Base-by-base conservation (phyloP, 2,113 vertebrate species). In the Myrmecobius fasciatus region DNA sequence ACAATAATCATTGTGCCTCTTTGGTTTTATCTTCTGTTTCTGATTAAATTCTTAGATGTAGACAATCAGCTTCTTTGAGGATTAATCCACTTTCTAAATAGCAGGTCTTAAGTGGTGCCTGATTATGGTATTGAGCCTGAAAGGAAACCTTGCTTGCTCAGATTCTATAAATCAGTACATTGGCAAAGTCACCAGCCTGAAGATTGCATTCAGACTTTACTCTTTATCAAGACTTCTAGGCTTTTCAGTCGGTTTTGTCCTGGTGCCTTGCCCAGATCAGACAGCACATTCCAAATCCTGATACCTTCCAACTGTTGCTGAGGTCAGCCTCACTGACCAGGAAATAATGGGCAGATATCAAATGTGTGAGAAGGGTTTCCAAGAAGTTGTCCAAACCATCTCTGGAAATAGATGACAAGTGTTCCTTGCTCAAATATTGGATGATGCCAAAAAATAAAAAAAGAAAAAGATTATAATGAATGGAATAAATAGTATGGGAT, bases 401-500 rank as follows among this genome's bases (percentile, higher is more conserved):
- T 98, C 97, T 98, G 97, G 97, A 98, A 98, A 98, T 90, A 97
- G 96, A 98, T 98, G 98, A 98, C 98, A 98, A 98, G 56, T 96
- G 97, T 97, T 97, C 98, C 97, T 98, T 98, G 97, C 97, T 97
- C 97, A 97, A 98, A 97, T 96, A 96, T 96, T 96, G 97, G 97
- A 98, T 75, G 67, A 20, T 95, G 91, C 91, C 92, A 96, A 91
- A 92, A 92, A 95, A n/a, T 56, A 97, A 47, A 91, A 52, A 89
- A 46, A 98, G 91, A 97, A 94, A 53, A 2, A 98, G 94, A 98
- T 95, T 97, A 97, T 93, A 96, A 95, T 91, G 94, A 97, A 97
- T 97, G 88, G 96, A 97, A 95, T 91, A 94, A 97, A 97, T 97
- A 89, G 97, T 94, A 90, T 94, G 97, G 97, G 90, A 52, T 94